These are phyloP conservation scores for Silurus lanzhouensis DNA, from an alignment of 2,797 vertebrate genomes.

Conservation along the genomic window DNA sequence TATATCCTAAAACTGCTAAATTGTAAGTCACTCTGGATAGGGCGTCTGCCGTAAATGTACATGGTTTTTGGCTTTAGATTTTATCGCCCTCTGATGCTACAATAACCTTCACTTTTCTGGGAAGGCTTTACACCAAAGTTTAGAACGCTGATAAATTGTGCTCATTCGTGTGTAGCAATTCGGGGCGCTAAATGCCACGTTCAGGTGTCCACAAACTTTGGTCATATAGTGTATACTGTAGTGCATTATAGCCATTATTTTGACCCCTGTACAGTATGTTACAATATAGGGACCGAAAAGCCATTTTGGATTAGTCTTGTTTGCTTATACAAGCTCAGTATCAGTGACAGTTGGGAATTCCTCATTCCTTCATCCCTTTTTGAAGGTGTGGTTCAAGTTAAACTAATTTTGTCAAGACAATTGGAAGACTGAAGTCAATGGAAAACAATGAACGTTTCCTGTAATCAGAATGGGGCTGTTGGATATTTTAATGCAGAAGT, in stretches of 20 bases:
- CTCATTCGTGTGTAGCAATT: background rate
- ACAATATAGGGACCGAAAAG: background rate
- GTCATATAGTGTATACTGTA: background rate
- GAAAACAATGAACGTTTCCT: background rate
- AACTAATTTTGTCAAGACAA: background rate
- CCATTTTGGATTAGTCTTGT: background rate
- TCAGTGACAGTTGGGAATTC: background rate
- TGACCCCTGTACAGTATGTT: background rate
- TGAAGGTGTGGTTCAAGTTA: background rate
- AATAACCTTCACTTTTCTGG: background rate
- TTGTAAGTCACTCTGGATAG: too few relatives aligned
- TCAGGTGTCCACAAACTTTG: slow-evolving; percentile 1
- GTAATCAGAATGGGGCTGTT: background rate
- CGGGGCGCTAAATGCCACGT: background rate
- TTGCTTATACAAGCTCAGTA: background rate
- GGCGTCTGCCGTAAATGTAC: too few relatives aligned
- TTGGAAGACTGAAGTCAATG: background rate
- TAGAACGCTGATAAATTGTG: background rate
- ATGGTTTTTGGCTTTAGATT: background rate
- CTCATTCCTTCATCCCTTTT: background rate
- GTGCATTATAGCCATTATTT: background rate
- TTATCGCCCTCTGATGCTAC: background rate
- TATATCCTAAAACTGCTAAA: too few relatives aligned
- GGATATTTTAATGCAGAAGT: background rate
- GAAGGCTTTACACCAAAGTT: background rate